These are phyloP conservation scores for Fulica atra DNA, from an alignment of 2,113 vertebrate species.

Conservation along the genomic window DNA sequence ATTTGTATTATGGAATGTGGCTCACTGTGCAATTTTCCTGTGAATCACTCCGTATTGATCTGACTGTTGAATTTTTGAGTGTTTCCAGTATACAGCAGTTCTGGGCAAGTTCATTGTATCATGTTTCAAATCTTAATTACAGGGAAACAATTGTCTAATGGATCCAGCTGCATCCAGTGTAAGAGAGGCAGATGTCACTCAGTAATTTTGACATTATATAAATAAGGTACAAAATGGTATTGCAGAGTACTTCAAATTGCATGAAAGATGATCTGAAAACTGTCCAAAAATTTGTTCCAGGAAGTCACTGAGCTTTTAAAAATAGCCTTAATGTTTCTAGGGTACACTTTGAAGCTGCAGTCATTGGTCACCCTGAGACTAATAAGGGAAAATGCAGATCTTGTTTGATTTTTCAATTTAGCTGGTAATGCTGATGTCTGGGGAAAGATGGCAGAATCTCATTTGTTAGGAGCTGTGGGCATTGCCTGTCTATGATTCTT, in stretches of 20 bases:
- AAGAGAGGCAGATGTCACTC: slow-evolving; percentile 5
- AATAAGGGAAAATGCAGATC: background rate
- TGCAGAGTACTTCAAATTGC: background rate
- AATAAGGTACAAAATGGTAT: slow-evolving; percentile 8
- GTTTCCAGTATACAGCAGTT: background rate
- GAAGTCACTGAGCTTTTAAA: slow-evolving; percentile 1
- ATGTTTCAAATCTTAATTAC: slow-evolving; percentile 25
- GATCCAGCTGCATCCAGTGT: background rate
- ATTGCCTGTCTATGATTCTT: background rate
- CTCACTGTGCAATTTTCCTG: background rate
- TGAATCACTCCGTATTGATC: background rate
- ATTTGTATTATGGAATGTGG: background rate
- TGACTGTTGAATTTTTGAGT: background rate
- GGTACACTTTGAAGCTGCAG: background rate
- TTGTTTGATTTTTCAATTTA: background rate
- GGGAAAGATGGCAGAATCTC: background rate
- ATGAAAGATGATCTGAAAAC: slow-evolving; percentile 5
- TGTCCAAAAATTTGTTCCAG: slow-evolving; percentile 25
- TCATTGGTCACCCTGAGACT: background rate
- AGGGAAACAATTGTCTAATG: background rate
- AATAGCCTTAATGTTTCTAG: slow-evolving; percentile 10
- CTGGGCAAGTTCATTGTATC: background rate
- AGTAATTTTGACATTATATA: slow-evolving; percentile 10
- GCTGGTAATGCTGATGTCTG: background rate
- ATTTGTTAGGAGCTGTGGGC: background rate